Percentiles rank a stretch among this genome's conserved stretches.
Evolutionary conservation across 1,140 invertebrate species (phyloP).

Genomic region (Oreohelix idahoensis): DNA sequence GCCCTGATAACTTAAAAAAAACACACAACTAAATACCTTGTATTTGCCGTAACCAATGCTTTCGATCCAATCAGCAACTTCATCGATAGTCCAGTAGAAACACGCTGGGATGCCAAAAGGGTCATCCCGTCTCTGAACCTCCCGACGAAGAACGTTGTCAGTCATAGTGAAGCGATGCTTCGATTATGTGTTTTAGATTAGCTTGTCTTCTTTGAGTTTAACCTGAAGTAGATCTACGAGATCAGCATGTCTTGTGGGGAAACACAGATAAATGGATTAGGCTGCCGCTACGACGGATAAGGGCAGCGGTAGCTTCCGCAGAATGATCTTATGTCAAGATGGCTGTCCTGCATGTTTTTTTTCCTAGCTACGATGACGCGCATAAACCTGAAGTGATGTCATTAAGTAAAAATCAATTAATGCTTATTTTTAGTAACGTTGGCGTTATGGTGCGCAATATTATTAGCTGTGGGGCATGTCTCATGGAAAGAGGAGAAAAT

Average conservation of each 20-base stretch:
- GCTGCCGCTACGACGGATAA: no score
- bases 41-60: constrained; percentile 40
- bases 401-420: no score
- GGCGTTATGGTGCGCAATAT: no score
- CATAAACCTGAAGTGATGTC: background rate
- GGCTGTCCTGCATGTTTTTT: background rate
- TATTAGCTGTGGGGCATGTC: no score
- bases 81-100: constrained; percentile 40
- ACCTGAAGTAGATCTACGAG: no score
- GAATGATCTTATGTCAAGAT: background rate
- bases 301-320: background rate
- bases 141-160: constrained; percentile 21
- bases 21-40: constrained; percentile 17
- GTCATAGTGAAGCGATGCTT: background rate
- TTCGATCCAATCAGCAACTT: constrained; percentile 38
- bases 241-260: no score
- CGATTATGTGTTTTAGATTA: background rate
- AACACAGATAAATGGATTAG: no score
- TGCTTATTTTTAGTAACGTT: no score
- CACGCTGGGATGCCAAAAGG: constrained; percentile 39
- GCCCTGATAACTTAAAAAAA: background rate
- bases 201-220: background rate
- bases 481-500: no score
- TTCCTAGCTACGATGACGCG: background rate
- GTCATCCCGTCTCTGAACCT: constrained; percentile 36